Evolutionary conservation across 2,113 vertebrate genomes (phyloP).

Genomic region (Siniperca chuatsi): DNA sequence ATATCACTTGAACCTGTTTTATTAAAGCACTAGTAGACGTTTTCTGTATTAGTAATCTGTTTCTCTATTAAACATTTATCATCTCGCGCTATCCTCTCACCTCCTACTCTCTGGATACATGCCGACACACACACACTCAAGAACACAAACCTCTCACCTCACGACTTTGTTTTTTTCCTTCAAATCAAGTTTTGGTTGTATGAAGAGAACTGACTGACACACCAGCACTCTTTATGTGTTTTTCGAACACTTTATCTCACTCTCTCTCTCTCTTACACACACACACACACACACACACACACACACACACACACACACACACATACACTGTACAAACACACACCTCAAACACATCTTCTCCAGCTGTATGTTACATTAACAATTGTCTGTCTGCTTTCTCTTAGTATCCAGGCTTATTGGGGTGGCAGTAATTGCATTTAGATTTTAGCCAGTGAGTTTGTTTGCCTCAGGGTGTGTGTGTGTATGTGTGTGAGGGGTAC

Average conservation of each 20-base stretch:
- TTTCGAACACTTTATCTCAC: not conserved
- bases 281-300: not conserved
- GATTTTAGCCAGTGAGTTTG: conserved; percentile 59
- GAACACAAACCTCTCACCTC: conserved; percentile 15
- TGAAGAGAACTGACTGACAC: not conserved
- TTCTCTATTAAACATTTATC: not conserved
- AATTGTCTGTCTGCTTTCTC: conserved; percentile 39
- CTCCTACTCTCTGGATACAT: not conserved
- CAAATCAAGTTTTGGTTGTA: not conserved
- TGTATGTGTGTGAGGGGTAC: not conserved
- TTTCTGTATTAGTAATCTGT: not conserved
- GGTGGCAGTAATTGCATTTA: conserved; percentile 77
- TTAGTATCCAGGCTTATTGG: conserved; percentile 75
- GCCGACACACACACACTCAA: not conserved
- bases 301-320: not conserved
- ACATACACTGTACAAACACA: not conserved
- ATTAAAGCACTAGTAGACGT: not conserved
- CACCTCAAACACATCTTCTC: conserved; percentile 25
- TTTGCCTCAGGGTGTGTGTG: conserved; percentile 45
- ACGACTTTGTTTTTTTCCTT: not conserved
- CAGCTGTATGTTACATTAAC: conserved; percentile 41
- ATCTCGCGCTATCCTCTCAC: not conserved
- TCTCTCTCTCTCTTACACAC: not conserved
- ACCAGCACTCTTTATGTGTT: not conserved
- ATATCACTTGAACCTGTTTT: conserved; percentile 21